These are phyloP conservation scores for Teinopalpus imperialis DNA, from an alignment of 2,888 invertebrate species.

Conservation along the genomic window DNA sequence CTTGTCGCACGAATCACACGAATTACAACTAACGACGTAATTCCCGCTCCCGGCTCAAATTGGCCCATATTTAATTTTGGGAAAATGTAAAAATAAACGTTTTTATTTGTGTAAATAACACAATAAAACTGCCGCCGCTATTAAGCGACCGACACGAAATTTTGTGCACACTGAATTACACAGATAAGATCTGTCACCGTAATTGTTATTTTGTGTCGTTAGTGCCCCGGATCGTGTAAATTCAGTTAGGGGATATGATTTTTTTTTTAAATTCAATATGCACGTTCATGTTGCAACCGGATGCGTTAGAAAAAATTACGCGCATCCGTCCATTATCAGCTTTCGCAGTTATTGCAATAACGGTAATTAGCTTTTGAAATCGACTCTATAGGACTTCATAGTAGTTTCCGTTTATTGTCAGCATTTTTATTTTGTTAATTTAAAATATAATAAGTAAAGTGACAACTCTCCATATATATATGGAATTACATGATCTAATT, in stretches of 20 bases:
- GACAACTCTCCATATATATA: no score
- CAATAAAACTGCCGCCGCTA: slow-evolving; percentile 73
- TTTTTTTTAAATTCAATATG: slow-evolving; percentile 66
- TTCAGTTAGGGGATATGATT: slow-evolving; percentile 74
- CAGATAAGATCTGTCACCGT: slow-evolving; percentile 75
- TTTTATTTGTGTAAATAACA: slow-evolving; percentile 83
- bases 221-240: slow-evolving; percentile 73
- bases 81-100: slow-evolving; percentile 82
- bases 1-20: slow-evolving; percentile 47
- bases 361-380: slow-evolving; percentile 60
- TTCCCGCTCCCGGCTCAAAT: slow-evolving; percentile 61
- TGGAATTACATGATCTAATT: no score
- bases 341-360: slow-evolving; percentile 65
- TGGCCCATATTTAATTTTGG: slow-evolving; percentile 81
- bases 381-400: slow-evolving; percentile 46
- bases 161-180: slow-evolving; percentile 71
- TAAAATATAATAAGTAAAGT: slow-evolving; percentile 25
- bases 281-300: slow-evolving; percentile 54
- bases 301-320: slow-evolving; percentile 76
- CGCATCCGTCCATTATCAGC: slow-evolving; percentile 60
- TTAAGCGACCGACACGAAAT: slow-evolving; percentile 63
- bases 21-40: slow-evolving; percentile 67
- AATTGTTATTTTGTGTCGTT: slow-evolving; percentile 79
- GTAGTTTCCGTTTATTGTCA: slow-evolving; percentile 37
- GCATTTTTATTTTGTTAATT: slow-evolving; percentile 33